Conservation (phyloP, 1,140 invertebrate species). For the Penaeus chinensis region DNA sequence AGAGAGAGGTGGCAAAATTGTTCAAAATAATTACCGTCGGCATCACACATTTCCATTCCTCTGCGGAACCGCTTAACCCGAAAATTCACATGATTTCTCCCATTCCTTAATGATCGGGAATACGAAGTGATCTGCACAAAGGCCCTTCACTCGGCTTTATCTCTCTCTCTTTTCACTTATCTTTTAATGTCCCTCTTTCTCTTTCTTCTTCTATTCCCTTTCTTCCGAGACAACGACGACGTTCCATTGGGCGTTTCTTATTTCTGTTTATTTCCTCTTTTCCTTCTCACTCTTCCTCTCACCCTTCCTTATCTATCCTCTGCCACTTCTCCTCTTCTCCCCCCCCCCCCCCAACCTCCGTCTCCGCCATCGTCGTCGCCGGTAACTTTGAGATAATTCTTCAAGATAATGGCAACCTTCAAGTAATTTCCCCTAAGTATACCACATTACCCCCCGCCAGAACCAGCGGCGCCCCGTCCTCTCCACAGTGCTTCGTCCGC, state of each 20-base stretch:
- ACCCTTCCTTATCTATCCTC: not conserved
- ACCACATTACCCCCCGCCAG: constrained; percentile 49
- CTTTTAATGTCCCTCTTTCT: not conserved
- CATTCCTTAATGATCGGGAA: too few species aligned
- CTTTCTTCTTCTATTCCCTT: not conserved
- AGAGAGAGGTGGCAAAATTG: too few species aligned
- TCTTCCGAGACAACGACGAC: too few species aligned
- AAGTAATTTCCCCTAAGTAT: constrained; percentile 60
- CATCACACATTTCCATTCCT: too few species aligned
- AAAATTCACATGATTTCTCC: too few species aligned
- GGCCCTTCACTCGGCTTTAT: not conserved
- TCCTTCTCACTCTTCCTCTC: not conserved
- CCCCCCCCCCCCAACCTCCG: not conserved
- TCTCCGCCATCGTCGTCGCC: not conserved
- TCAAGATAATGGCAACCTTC: constrained; percentile 34
- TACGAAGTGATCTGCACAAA: not conserved
- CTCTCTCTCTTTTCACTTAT: not conserved
- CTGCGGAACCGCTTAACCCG: too few species aligned
- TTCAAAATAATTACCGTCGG: too few species aligned
- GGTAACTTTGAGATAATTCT: constrained; percentile 26
- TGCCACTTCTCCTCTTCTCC: not conserved
- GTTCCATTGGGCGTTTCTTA: too few species aligned
- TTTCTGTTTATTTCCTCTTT: too few species aligned
- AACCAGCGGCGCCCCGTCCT: not conserved
- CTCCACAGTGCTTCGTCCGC: constrained; percentile 36